A percentile compares a stretch with the other conserved stretches of the same genome.
These are phyloP conservation scores for Orthosia gracilis DNA, from an alignment of 2,888 invertebrate species.

Conservation along the genomic window DNA sequence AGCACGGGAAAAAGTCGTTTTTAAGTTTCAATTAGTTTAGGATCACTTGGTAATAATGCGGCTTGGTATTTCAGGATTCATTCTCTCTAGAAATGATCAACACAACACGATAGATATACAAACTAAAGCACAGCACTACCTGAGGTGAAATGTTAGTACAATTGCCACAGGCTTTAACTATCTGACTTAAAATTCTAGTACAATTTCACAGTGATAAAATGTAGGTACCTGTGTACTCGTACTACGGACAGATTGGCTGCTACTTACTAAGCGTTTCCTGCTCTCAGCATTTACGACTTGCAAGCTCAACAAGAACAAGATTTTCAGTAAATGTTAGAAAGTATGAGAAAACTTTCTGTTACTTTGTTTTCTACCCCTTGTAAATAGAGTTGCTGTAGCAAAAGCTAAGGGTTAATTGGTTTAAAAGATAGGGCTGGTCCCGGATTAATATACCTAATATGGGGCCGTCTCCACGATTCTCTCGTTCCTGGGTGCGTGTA, in stretches of 20 bases:
- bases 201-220: conserved; percentile 10
- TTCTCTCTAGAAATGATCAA: neutral
- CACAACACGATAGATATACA: neutral
- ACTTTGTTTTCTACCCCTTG: conserved; percentile 5
- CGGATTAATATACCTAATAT: no score
- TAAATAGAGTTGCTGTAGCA: neutral
- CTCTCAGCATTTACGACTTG: conserved; percentile 39
- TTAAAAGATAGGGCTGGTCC: neutral
- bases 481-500: no score
- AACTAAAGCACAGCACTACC: neutral
- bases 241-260: conserved; percentile 24
- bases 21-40: no score
- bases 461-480: no score
- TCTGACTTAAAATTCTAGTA: conserved; percentile 5
- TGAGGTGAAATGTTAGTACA: conserved; percentile 17
- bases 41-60: no score
- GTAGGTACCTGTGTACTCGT: conserved; percentile 1
- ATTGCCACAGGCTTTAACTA: neutral
- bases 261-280: conserved; percentile 1
- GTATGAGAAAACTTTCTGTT: conserved; percentile 4
- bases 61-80: no score
- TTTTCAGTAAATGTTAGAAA: conserved; percentile 6
- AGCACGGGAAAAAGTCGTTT: no score
- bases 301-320: conserved; percentile 4
- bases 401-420: neutral